Evolutionary conservation across 2,113 vertebrate genomes (phyloP), one percentile per base, ranked within the genome.

Genomic region (Edolisoma coerulescens): DNA sequence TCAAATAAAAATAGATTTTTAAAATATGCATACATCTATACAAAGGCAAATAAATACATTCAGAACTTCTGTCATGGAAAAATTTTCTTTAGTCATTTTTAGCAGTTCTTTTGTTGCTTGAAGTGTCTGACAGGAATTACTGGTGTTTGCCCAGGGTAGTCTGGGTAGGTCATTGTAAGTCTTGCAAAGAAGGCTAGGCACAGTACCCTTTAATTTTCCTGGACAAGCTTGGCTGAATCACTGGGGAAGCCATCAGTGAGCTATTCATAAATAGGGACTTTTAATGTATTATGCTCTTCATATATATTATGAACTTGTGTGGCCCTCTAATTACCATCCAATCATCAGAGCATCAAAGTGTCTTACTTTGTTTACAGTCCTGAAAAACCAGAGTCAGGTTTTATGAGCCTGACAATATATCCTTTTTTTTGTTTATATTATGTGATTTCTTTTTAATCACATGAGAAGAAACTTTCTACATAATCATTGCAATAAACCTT

Each of bases 401-500:
- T 91, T 88, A 96, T 69, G 59, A 84, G n/a, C 33, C 42, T 82
- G 83, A 73, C 44, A 41, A 26, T 67, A 37, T 52, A 84, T 79
- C 6, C 28, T 52, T 92, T 82, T 69, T 27, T 39, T 50, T 42
- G 32, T 69, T 94, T 93, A 42, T 79, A 61, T 69, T 67, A 42
- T 0, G 2, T 56, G 56, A 52, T 28, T 8, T 60, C 63, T 95
- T 96, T 93, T 35, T 49, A 90, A 84, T 73, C 57, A 35, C 20
- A 32, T 16, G 30, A 76, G 60, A 91, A 88, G 60, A 88, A 88
- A 70, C 22, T 87, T 96, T 84, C 68, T 41, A 56, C 56, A 44
- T 81, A 89, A 92, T 83, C 23, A 41, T 59, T 83, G 54, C 35
- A 95, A 86, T 90, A 94, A 97, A 85, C 33, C 9, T 90, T 96